Conservation (phyloP, 2,888 invertebrate species). For the Dryadula phaetusa region DNA sequence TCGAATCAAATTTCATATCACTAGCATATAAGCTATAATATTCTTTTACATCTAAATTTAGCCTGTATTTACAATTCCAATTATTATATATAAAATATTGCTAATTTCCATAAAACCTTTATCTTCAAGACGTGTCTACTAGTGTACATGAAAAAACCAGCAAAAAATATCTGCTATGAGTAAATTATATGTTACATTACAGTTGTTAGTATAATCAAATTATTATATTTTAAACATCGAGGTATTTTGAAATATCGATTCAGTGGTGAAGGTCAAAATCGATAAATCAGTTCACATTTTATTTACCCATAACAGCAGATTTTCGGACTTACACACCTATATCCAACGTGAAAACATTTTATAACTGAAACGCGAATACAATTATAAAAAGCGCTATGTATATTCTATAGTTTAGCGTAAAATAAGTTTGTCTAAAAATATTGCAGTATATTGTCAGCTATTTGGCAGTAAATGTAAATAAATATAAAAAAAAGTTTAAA, state of each 20-base stretch:
- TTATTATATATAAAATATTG: conserved; percentile 50
- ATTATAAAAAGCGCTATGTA: conserved; percentile 36
- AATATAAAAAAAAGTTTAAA: conserved; percentile 31
- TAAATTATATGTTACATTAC: conserved; percentile 21
- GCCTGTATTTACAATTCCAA: conserved; percentile 54
- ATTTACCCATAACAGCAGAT: not conserved
- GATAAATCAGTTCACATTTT: not conserved
- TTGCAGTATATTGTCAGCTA: conserved; percentile 41
- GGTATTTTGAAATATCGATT: conserved; percentile 2
- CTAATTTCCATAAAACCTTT: conserved; percentile 48
- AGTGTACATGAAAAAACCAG: conserved; percentile 22
- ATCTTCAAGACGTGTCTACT: conserved; percentile 38
- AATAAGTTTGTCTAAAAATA: conserved; percentile 45
- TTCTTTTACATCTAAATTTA: conserved; percentile 49
- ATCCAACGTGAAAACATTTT: not conserved
- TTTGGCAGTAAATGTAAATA: conserved; percentile 43
- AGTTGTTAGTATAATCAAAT: no score
- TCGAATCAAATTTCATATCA: conserved; percentile 60
- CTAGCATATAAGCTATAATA: conserved; percentile 53
- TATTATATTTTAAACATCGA: not conserved
- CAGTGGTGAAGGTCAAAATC: no score
- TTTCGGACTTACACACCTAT: not conserved
- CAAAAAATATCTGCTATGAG: not conserved
- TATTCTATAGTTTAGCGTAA: conserved; percentile 36
- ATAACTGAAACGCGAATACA: conserved; percentile 25